Base-by-base conservation (phyloP, 2,113 vertebrate species). In the Riparia riparia region DNA sequence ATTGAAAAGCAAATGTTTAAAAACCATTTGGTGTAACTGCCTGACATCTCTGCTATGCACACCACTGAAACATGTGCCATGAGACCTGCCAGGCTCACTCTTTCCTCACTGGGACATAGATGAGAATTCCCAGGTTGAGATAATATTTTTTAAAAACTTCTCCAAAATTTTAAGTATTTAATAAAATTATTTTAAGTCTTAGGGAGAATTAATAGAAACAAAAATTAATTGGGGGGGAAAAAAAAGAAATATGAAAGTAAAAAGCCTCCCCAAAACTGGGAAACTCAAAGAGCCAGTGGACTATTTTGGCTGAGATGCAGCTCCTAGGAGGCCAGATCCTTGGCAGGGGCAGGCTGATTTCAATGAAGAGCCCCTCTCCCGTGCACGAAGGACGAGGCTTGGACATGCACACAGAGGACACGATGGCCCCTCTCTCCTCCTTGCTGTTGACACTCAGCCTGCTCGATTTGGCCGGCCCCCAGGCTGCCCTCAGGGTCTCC, bases 331-430 rank as follows among this genome's bases (percentile, higher is more conserved):
- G 39, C n/a, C 61, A 53, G 65, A 64, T 82, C 73, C 28, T 61
- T 64, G 47, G 28, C 79, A 49, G 47, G 26, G 12, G 15, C 14
- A 71, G 49, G 41, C 31, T 66, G 79, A 57, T 79, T 57, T 63
- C 18, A 9, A 1, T 68, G 64, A 37, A 41, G 60, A 74, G 57
- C 76, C 60, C 28, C 16, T 80, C n/a, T 80, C 78, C 44, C 51
- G 15, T 51, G 51, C 50, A 37, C 2, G 9, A 49, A 86, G 63
- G 79, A 28, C 14, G 28, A 14, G 17, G 14, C 39, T 37, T 17
- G 41, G 37, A 14, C 29, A 18, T 0, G 0, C 0, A 0, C 5
- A 1, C 25, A 8, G 50, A 39, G 63, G 28, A 10, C 0, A 0
- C 0, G 0, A 8, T 34, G 29, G 25, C 14, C 19, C 29, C 12